Evolutionary conservation across 2,113 vertebrate genomes (phyloP), one percentile per base, ranked within the genome.

Genomic region (Eptesicus fuscus): DNA sequence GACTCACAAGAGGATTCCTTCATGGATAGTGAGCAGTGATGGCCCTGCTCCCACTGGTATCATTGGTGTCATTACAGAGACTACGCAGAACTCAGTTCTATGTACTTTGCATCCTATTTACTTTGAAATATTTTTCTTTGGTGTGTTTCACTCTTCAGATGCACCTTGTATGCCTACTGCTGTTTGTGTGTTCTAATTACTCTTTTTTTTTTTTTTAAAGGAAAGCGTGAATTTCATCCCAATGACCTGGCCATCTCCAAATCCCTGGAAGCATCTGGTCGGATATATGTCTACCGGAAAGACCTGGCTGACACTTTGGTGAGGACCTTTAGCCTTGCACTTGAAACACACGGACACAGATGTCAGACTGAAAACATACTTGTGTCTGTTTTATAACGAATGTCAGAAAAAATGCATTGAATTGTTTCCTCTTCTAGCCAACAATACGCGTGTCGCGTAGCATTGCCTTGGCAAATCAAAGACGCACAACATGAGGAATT

Each of bases 301-400:
- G 99, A 99, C 96, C 97, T 99, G 80, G 98, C 98, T 1, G 99
- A 99, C 95, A 98, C 99, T 95, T 97, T 99, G 99, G 99, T 99
- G 98, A 98, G 99, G 93, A 91, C 84, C n/a, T 69, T 82, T 71
- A 37, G 37, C 61, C 67, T 74, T 59, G 22, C 35, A 56, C 25
- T 90, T 53, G 53, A 89, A 94, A 47, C 37, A 65, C 35, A 18
- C 0, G 7, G 12, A 32, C 53, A n/a, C 53, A 16, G 16, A 71
- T 23, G 6, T 51, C 74, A 96, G 28, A 18, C 40, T 84, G 30
- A 35, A 35, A 40, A 40, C 51, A 9, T 49, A 47, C 90, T n/a
- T 85, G 79, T 56, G 23, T 35, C 32, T 85, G 16, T 69, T 91
- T 92, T 78, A 35, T 83, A 91, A 77, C 91, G 51, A 42, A 47